Evolutionary conservation across 2,113 vertebrate genomes (phyloP).

Genomic region (Uria aalge): DNA sequence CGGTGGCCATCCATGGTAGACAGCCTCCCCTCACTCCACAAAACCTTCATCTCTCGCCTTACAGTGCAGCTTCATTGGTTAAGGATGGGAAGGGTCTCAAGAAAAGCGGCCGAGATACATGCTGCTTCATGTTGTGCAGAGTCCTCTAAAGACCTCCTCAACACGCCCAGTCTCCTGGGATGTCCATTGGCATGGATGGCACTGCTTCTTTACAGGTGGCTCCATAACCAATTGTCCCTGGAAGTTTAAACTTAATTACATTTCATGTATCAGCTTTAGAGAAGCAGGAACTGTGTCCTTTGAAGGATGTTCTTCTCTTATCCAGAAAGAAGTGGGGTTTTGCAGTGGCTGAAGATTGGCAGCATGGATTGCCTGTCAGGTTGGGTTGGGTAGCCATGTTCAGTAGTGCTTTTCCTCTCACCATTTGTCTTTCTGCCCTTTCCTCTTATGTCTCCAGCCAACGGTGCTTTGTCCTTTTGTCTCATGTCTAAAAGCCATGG

Average conservation of each 20-base stretch:
- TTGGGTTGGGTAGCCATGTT: not conserved
- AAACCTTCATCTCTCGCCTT: not conserved
- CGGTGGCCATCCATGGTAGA: rapidly evolving
- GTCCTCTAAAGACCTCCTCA: not conserved
- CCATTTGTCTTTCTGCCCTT: not conserved
- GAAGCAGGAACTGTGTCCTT: not conserved
- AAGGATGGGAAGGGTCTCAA: not conserved
- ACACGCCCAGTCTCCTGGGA: not conserved
- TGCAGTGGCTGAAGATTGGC: not conserved
- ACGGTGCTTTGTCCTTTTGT: not conserved
- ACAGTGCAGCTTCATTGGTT: not conserved
- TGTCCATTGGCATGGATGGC: not conserved
- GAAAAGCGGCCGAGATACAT: not conserved
- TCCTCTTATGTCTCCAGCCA: not conserved
- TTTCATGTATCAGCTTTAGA: not conserved
- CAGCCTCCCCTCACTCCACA: not conserved
- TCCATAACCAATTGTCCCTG: not conserved
- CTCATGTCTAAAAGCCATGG: not conserved
- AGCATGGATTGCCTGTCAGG: not conserved
- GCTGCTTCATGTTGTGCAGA: rapidly evolving
- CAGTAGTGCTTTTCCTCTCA: not conserved
- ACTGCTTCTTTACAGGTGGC: not conserved
- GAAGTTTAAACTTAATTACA: not conserved
- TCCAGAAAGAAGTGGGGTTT: not conserved
- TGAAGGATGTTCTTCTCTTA: not conserved